Conservation (phyloP, 2,113 vertebrate species). For the Dipodomys spectabilis region DNA sequence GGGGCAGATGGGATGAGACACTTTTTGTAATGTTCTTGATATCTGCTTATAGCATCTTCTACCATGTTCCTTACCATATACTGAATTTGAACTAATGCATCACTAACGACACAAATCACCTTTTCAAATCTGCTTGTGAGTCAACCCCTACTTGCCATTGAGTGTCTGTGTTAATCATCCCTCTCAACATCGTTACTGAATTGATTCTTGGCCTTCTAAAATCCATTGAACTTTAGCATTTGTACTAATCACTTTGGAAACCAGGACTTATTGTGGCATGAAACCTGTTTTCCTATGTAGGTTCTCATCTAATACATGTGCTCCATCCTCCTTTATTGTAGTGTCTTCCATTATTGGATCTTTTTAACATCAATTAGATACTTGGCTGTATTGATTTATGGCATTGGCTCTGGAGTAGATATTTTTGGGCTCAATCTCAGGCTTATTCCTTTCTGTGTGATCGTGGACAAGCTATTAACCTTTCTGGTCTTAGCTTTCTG, state of each 20-base stretch:
- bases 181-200: neutral
- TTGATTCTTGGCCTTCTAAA: neutral
- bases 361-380: neutral
- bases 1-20: neutral
- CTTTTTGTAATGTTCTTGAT: neutral
- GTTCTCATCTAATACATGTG: neutral
- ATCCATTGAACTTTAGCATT: neutral
- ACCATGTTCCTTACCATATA: neutral
- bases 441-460: neutral
- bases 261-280: neutral
- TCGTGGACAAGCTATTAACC: neutral
- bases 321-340: neutral
- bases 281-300: neutral
- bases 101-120: neutral
- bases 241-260: neutral
- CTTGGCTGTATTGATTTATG: neutral
- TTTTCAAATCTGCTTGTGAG: neutral
- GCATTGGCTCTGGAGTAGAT: neutral
- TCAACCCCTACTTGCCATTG: neutral
- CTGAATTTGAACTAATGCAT: neutral
- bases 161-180: neutral
- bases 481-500: neutral
- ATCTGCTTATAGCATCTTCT: neutral
- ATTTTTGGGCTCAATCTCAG: neutral
- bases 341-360: neutral